These are phyloP conservation scores for Dicaeum eximium DNA, from an alignment of 2,113 vertebrate species.

Conservation along the genomic window DNA sequence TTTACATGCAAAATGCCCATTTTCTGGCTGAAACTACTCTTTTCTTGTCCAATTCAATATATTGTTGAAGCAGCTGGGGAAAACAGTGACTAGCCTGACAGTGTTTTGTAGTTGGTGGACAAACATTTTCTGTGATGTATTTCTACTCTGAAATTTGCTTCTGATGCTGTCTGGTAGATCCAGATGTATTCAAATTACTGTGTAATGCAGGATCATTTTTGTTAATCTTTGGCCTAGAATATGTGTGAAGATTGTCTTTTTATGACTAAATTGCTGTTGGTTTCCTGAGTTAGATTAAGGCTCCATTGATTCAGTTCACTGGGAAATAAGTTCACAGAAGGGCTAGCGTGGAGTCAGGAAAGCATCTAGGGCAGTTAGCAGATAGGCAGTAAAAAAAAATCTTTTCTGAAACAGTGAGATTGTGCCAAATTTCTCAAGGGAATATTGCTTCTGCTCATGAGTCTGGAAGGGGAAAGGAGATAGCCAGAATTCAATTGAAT, in stretches of 20 bases:
- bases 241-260: not conserved
- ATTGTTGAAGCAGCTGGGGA: not conserved
- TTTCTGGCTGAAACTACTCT: not conserved
- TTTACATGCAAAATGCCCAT: not conserved
- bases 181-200: not conserved
- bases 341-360: not conserved
- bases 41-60: not conserved
- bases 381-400: not conserved
- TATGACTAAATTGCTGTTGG: not conserved
- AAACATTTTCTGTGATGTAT: not conserved
- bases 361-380: conserved; percentile 10
- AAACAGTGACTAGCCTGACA: not conserved
- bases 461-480: conserved; percentile 55
- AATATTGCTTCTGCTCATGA: conserved; percentile 39
- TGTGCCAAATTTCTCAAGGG: conserved; percentile 20
- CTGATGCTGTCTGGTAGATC: not conserved
- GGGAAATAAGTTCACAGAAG: not conserved
- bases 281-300: conserved; percentile 10
- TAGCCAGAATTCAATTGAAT: conserved; percentile 56
- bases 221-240: not conserved
- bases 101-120: not conserved
- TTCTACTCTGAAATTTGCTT: not conserved
- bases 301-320: not conserved
- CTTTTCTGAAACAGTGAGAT: not conserved
- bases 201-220: not conserved